These are phyloP conservation scores for Paracentrotus lividus DNA, from an alignment of 53 echinoderm and acorn worm species.

Conservation along the genomic window DNA sequence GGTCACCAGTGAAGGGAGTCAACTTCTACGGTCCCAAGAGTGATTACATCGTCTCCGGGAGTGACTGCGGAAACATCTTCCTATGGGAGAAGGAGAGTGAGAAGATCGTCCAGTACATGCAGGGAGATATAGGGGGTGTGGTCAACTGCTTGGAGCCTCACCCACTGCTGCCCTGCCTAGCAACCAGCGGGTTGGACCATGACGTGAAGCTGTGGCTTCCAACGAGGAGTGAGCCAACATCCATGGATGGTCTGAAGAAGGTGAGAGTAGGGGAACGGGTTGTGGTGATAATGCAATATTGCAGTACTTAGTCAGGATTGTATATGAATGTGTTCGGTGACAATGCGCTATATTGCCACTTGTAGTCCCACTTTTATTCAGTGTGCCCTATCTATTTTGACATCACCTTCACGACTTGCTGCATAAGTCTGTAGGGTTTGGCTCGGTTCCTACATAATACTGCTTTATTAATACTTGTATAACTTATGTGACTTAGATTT, in stretches of 20 bases:
- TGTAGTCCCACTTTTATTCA: too few relatives aligned
- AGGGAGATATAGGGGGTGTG: conserved; percentile 94
- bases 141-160: conserved; percentile 98
- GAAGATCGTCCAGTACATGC: conserved; percentile 93
- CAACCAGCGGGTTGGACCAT: conserved; percentile 98
- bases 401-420: too few relatives aligned
- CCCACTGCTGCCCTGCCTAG: conserved; percentile 86
- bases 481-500: too few relatives aligned
- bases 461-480: too few relatives aligned
- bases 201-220: conserved; percentile 99
- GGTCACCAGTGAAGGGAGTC: conserved; percentile 89
- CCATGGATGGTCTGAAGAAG: conserved; percentile 85
- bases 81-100: conserved; percentile 97
- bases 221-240: conserved; percentile 74
- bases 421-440: too few relatives aligned
- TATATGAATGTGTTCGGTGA: too few relatives aligned
- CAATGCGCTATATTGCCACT: too few relatives aligned
- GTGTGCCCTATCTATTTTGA: too few relatives aligned
- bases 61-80: conserved; percentile 97
- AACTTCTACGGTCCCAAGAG: conserved; percentile 98
- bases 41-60: conserved; percentile 95
- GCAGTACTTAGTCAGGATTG: too few relatives aligned
- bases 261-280: conserved; percentile 62
- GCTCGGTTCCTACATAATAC: too few relatives aligned
- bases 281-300: too few relatives aligned